These are phyloP conservation scores for Amiota mariae DNA, from an alignment of 2,888 invertebrate species.

Conservation along the genomic window DNA sequence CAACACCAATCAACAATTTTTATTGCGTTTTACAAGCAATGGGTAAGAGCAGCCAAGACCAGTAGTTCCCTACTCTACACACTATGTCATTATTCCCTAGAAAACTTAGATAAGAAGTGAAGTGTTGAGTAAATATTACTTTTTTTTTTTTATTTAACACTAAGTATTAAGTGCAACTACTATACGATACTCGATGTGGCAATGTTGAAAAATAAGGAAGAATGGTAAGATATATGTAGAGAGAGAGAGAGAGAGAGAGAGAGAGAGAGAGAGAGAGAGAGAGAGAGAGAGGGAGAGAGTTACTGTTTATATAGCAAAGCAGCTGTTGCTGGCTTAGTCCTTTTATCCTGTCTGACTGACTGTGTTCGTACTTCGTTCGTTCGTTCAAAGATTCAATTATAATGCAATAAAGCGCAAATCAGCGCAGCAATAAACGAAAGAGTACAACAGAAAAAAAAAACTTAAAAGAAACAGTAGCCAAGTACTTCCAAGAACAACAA, in stretches of 20 bases:
- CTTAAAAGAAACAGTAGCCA: slow-evolving; percentile 44
- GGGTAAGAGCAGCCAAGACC: background rate
- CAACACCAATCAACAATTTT: slow-evolving; percentile 59
- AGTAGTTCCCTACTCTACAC: no score
- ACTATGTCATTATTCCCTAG: no score
- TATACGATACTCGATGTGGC: slow-evolving; percentile 41
- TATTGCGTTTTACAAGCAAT: slow-evolving; percentile 60
- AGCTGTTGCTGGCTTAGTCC: background rate
- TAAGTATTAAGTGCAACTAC: slow-evolving; percentile 64
- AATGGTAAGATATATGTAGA: background rate
- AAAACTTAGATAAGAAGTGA: background rate
- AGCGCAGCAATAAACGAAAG: slow-evolving; percentile 60
- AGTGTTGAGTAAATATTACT: slow-evolving; percentile 62
- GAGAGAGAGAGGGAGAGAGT: slow-evolving; percentile 33
- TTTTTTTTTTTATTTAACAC: slow-evolving; percentile 50
- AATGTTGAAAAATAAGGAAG: background rate
- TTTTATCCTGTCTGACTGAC: slow-evolving; percentile 59
- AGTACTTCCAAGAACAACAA: slow-evolving; percentile 42
- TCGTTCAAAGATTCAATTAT: slow-evolving; percentile 71
- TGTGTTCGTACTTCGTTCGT: slow-evolving; percentile 50
- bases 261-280: slow-evolving; percentile 22
- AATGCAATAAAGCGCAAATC: slow-evolving; percentile 71
- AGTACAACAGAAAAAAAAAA: slow-evolving; percentile 37
- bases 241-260: background rate
- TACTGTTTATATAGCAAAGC: background rate